A percentile compares a stretch with the other conserved stretches of the same genome.
Evolutionary conservation across 2,888 invertebrate species (phyloP).

Genomic region (Dinocampus coccinellae): DNA sequence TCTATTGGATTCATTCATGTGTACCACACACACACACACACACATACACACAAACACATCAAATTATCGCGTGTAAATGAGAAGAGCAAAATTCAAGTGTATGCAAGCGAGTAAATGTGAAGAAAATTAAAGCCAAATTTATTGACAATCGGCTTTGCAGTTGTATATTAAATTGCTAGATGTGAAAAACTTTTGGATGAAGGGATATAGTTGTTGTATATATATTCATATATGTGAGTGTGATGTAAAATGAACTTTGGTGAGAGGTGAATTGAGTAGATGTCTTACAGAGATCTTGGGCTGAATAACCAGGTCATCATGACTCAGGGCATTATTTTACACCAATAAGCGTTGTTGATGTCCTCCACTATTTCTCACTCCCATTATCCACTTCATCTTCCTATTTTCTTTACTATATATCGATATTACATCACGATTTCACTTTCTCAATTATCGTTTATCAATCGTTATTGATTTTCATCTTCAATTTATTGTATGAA

Average conservation of each 20-base stretch:
- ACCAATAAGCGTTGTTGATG: neutral
- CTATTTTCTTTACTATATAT: constrained; percentile 4
- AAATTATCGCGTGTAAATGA: neutral
- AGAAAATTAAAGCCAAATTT: neutral
- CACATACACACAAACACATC: neutral
- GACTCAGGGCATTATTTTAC: constrained; percentile 61
- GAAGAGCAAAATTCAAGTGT: neutral
- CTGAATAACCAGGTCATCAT: constrained; percentile 63
- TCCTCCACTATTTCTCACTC: constrained; percentile 49
- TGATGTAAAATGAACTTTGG: constrained; percentile 23
- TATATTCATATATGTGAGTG: constrained; percentile 11
- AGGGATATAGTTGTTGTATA: neutral
- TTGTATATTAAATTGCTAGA: constrained; percentile 35
- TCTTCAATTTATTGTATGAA: neutral
- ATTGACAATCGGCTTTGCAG: constrained; percentile 47
- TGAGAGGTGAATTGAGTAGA: constrained; percentile 38
- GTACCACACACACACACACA: neutral
- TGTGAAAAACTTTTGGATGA: constrained; percentile 39
- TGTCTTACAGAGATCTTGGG: constrained; percentile 49
- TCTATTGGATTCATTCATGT: neutral
- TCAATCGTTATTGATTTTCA: neutral
- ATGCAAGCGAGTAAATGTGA: neutral
- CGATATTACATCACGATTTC: neutral
- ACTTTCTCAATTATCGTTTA: neutral
- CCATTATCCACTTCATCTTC: constrained; percentile 40